Base-by-base conservation (phyloP, 2,888 invertebrate genomes). In the Aspidiotus destructor region DNA sequence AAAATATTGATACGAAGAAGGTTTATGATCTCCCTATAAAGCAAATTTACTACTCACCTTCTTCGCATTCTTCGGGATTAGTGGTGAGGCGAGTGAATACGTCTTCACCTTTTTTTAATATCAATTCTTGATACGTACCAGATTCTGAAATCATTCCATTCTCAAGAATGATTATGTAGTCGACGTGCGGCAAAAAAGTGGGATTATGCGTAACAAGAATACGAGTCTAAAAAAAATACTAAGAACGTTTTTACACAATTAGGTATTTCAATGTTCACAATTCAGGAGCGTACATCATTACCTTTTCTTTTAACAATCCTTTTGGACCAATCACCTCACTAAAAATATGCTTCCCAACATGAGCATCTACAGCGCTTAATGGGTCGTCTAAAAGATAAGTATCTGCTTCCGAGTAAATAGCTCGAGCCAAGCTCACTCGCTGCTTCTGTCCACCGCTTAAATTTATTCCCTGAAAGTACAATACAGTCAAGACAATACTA, bases 331-430 rank as follows among this genome's bases (percentile, higher is more conserved):
- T 79, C n/a, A 85, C 83, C 64, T 82, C 76, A 60, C 84, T 80
- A 75, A 85, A 85, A 70, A 86, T 81, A 73, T 84, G 84, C 75
- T 82, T 83, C 7, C 85, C 85, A 48, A 85, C 85, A 73, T 85
- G 85, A 7, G 82, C 78, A 75, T 86, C 85, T 1, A 86, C 84
- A 11, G 85, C 85, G 72, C 82, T 81, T 9, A 91, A 80, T 2
- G 98, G 97, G 82, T 99, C 98, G 76, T 99, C 98, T 74, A 99
- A 80, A 75, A 95, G 86, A 78, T 94, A 96, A 71, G 94, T 82
- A 75, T 95, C 94, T 0, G 89, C 84, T 77, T 92, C 85, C 74
- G 84, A 85, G 78, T 95, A 96, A 1, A 94, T 92, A 1, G 95
- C 93, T 73, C 96, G 83, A 0, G 96, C 95, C 71, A 96, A 80